Evolutionary conservation across 2,113 vertebrate genomes (phyloP).

Genomic region (Ciconia boyciana): DNA sequence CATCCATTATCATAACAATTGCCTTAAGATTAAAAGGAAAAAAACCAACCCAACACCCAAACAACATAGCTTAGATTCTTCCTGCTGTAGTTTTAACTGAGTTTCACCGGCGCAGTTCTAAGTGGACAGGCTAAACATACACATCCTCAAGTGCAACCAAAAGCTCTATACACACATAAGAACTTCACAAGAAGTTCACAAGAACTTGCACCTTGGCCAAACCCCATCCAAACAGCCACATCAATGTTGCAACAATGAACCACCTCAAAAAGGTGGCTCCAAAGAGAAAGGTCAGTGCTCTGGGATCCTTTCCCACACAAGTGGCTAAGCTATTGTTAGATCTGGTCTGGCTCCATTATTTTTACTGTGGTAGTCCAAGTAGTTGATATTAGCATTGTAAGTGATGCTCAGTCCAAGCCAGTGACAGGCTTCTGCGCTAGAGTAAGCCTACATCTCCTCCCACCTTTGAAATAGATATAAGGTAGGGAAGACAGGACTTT

Average conservation of each 20-base stretch:
- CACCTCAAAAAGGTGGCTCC: not conserved
- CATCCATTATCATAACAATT: slow-evolving; percentile 10
- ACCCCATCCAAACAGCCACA: not conserved
- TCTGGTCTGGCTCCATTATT: not conserved
- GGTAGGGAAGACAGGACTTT: not conserved
- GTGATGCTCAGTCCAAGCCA: not conserved
- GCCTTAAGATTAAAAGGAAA: not conserved
- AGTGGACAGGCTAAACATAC: not conserved
- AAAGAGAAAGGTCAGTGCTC: not conserved
- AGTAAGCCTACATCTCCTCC: not conserved
- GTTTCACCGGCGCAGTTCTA: not conserved
- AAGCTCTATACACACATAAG: not conserved
- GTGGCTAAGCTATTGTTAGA: not conserved
- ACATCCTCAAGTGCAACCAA: not conserved
- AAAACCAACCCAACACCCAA: not conserved
- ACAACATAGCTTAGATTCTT: not conserved
- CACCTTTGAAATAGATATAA: not conserved
- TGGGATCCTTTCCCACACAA: not conserved
- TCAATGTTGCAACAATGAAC: not conserved
- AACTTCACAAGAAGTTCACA: not conserved
- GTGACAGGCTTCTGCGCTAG: not conserved
- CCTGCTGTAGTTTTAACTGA: not conserved
- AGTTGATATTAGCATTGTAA: not conserved
- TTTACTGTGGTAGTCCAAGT: not conserved
- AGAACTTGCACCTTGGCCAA: not conserved